These are phyloP conservation scores for Lepisosteus oculatus DNA, from an alignment of 2,113 vertebrate genomes.

Conservation along the genomic window DNA sequence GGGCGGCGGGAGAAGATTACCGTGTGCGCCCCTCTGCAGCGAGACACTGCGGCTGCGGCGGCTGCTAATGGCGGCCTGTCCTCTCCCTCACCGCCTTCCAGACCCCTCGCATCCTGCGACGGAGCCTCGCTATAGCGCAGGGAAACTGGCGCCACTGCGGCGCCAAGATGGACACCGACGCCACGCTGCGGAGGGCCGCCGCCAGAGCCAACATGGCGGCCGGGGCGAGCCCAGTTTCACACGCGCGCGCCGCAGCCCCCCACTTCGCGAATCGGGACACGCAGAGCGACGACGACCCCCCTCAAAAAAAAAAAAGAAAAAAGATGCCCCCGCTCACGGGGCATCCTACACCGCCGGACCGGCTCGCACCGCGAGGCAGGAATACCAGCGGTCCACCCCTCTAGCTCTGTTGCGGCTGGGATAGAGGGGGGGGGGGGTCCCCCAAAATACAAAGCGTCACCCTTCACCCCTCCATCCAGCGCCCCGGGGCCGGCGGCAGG, in stretches of 20 bases:
- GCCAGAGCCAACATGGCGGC: slow-evolving; percentile 72
- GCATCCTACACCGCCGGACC: not conserved
- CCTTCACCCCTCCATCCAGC: no score
- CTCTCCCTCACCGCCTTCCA: slow-evolving; percentile 48
- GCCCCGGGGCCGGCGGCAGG: no score
- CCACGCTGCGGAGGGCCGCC: slow-evolving; percentile 50
- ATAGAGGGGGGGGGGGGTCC: no score
- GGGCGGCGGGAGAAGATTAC: slow-evolving; percentile 17
- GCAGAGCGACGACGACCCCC: not conserved
- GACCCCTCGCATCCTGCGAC: slow-evolving; percentile 59
- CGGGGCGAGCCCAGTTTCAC: slow-evolving; percentile 23
- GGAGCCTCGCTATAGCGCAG: slow-evolving; percentile 61
- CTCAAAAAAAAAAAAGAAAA: slow-evolving; percentile 7
- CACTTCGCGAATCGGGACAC: not conserved
- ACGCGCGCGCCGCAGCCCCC: slow-evolving; percentile 37
- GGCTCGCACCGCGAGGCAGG: no score
- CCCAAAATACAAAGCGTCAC: no score
- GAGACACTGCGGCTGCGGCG: slow-evolving; percentile 44
- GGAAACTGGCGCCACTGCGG: slow-evolving; percentile 64
- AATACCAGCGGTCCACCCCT: no score
- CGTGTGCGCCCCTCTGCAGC: slow-evolving; percentile 33
- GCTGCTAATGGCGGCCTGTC: slow-evolving; percentile 65
- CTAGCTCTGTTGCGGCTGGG: no score
- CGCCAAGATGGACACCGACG: slow-evolving; percentile 71
- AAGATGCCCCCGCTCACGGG: not conserved